Evolutionary conservation across 2,797 vertebrate genomes (phyloP).

Genomic region (Anisognathus igniventris): DNA sequence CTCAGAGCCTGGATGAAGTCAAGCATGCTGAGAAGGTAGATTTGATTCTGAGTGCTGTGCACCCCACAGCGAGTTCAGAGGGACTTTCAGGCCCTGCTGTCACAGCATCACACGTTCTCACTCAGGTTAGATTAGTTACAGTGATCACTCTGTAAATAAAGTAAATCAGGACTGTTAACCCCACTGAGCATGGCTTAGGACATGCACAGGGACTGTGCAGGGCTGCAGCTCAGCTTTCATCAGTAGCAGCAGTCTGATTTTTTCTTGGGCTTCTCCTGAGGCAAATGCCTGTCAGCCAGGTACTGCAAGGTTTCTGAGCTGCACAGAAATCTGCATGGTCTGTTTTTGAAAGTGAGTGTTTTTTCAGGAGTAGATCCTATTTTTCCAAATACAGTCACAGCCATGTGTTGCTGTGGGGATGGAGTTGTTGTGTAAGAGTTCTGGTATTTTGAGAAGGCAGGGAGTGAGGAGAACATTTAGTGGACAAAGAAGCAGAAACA

Average conservation of each 20-base stretch:
- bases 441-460: background rate
- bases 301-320: background rate
- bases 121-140: background rate
- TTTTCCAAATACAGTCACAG: background rate
- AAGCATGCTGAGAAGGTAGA: slow-evolving; percentile 89
- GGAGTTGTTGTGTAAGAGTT: background rate
- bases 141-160: background rate
- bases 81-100: background rate
- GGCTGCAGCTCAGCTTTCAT: background rate
- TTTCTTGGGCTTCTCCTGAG: background rate
- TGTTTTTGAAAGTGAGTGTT: background rate
- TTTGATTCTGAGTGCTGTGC: background rate
- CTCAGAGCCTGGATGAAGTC: slow-evolving; percentile 78
- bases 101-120: background rate
- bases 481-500: background rate
- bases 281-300: background rate
- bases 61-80: background rate
- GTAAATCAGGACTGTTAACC: background rate
- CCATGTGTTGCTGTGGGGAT: background rate
- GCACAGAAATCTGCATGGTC: background rate
- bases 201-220: background rate
- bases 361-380: background rate
- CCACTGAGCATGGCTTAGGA: background rate
- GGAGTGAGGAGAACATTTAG: background rate
- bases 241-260: background rate